A percentile compares a stretch with the other conserved stretches of the same genome.
These are phyloP conservation scores for Heptranchias perlo DNA, from an alignment of 2,113 vertebrate species.

Conservation along the genomic window DNA sequence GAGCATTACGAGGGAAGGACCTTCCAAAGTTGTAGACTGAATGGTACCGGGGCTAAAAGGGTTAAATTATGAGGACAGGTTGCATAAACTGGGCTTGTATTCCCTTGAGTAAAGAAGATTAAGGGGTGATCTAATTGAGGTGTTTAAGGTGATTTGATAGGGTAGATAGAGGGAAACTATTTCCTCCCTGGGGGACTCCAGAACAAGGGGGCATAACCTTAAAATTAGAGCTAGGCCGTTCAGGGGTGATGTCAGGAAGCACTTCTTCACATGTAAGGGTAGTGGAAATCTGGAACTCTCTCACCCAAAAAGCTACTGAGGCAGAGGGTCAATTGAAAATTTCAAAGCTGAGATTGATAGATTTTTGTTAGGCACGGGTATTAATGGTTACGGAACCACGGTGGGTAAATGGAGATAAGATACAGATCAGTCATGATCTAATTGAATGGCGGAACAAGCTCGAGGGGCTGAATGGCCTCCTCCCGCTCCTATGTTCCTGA, in stretches of 20 bases:
- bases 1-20: too few relatives aligned
- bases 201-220: too few relatives aligned
- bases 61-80: background rate
- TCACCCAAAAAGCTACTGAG: background rate
- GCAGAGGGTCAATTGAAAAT: background rate
- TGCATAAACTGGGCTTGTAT: background rate
- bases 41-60: background rate
- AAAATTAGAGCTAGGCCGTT: too few relatives aligned
- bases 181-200: too few relatives aligned
- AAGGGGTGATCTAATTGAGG: too few relatives aligned
- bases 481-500: background rate
- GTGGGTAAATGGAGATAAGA: background rate
- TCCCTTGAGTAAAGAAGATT: too few relatives aligned
- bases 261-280: background rate
- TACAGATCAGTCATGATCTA: background rate
- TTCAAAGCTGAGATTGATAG: background rate
- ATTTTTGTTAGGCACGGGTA: background rate
- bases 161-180: too few relatives aligned
- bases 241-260: background rate
- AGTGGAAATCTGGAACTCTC: background rate
- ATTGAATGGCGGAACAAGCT: background rate
- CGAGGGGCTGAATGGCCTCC: background rate
- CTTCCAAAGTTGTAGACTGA: background rate
- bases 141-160: too few relatives aligned
- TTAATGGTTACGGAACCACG: background rate